Evolutionary conservation across 2,113 vertebrate species (phyloP), one percentile per base, ranked within the genome.

Genomic region (Tautogolabrus adspersus): DNA sequence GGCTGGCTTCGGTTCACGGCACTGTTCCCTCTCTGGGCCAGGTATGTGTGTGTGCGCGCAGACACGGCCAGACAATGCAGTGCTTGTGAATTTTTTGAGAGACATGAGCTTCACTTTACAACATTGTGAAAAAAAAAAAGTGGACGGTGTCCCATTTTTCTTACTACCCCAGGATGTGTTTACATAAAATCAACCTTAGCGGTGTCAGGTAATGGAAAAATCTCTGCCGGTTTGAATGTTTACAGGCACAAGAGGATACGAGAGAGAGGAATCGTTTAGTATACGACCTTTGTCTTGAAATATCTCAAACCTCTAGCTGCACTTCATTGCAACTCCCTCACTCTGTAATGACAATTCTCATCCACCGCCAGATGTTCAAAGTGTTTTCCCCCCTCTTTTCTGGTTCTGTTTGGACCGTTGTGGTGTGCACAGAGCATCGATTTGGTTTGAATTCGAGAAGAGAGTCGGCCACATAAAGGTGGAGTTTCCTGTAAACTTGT

Each of bases 151-250:
- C 59, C 51, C 65, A 16, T 65, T 77, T 73, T 77, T 55, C 69
- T 80, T 67, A 23, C 7, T 1, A 1, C 84, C 63, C 54, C 49
- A 26, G 66, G 54, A 63, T 70, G 67, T 88, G 86, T 85, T 90
- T 82, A 84, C 72, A 79, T 77, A 65, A 81, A 81, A 89, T 84
- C 65, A 65, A 66, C 73, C 72, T 58, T 9, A 47, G 73, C 5
- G 46, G 74, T 74, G 79, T 79, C 87, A 84, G 54, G 84, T 86
- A 21, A 71, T 90, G 84, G 86, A 88, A 89, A 83, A 84, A 19
- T 74, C 77, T 82, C 51, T 10, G 5, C 0, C 21, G 22, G 38
- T 66, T 38, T 77, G 21, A 73, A 49, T 81, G 81, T 91, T 90
- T 89, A 86, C 83, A 82, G 79, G 73, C 82, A 84, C 47, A 0